Evolutionary conservation across 2,888 invertebrate genomes (phyloP).

Genomic region (Harpagoxenus sublaevis): DNA sequence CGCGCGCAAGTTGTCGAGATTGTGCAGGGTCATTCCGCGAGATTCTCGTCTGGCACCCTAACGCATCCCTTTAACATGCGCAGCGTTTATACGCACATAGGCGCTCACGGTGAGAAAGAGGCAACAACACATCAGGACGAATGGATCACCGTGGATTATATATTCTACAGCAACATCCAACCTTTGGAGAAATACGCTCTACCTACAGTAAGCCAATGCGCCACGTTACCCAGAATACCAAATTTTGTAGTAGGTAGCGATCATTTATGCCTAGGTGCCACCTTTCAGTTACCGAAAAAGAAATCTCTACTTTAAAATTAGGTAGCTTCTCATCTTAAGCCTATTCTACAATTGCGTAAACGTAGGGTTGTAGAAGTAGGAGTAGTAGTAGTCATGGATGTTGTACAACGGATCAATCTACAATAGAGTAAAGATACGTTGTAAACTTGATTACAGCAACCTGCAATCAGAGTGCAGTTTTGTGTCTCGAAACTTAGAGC

Average conservation of each 20-base stretch:
- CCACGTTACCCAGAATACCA: slow-evolving; percentile 89
- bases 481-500: no score
- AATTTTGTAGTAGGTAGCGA: slow-evolving; percentile 93
- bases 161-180: slow-evolving; percentile 91
- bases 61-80: slow-evolving; percentile 90
- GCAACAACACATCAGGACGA: slow-evolving; percentile 92
- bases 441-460: no score
- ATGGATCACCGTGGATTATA: slow-evolving; percentile 96
- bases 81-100: slow-evolving; percentile 90
- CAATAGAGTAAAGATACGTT: no score
- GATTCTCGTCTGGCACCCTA: slow-evolving; percentile 89
- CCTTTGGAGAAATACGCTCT: slow-evolving; percentile 88
- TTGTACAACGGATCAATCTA: no score
- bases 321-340: background rate
- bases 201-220: slow-evolving; percentile 89
- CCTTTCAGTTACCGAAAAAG: slow-evolving; percentile 88
- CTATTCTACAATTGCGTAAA: no score
- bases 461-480: no score
- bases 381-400: no score
- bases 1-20: slow-evolving; percentile 78
- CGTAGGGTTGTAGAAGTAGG: no score
- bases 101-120: slow-evolving; percentile 86
- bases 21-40: slow-evolving; percentile 73
- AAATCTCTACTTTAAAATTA: slow-evolving; percentile 45
- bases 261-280: slow-evolving; percentile 93